Evolutionary conservation across 2,888 invertebrate species (phyloP), one percentile per base, ranked within the genome.

Genomic region (Ptychoptera albimana): DNA sequence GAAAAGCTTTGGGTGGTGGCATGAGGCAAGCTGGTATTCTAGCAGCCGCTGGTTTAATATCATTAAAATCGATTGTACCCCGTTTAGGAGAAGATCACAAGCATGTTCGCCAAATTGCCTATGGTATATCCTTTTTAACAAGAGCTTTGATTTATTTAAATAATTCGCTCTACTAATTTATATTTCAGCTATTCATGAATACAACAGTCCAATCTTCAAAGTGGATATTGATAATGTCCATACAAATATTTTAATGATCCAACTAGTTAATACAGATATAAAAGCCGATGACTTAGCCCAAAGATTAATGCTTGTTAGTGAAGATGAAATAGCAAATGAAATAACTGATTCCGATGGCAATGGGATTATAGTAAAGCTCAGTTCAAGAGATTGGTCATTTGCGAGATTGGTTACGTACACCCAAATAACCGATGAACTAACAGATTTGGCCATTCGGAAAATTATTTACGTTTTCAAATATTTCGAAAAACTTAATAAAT

Each of bases 21-120:
- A 87, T 92, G 91, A 72, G 96, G 45, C 96, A 97, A 67, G 77
- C 74, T 36, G 97, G 97, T 6, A 71, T 94, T 39, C 57, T 97
- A 43, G 94, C 93, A 0, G 93, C 93, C 0, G 86, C 92, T 1
- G 92, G 89, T 1, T 56, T 88, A 4, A 80, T 86, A 23, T 85
- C 88, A 0, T 60, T 97, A n/a, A 80, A 88, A 46, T 78, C 82
- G 49, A 77, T 82, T 54, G 71, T 80, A 7, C 79, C 82, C 0
- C 66, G 75, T 37, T 69, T 96, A 30, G 61, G 61, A 3, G 68
- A 75, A 1, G 94, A 94, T 65, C 92, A 96, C 61, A 66, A 69
- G 43, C 74, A 77, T 40, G 77, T 82, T 0, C 63, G 66, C 41
- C 60, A 66, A 44, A 73, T 93, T 43, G 86, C 81, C 3, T 64